phyloP scores from a whole-genome alignment of 2,888 invertebrate species.

The Smittia aterrima region DNA sequence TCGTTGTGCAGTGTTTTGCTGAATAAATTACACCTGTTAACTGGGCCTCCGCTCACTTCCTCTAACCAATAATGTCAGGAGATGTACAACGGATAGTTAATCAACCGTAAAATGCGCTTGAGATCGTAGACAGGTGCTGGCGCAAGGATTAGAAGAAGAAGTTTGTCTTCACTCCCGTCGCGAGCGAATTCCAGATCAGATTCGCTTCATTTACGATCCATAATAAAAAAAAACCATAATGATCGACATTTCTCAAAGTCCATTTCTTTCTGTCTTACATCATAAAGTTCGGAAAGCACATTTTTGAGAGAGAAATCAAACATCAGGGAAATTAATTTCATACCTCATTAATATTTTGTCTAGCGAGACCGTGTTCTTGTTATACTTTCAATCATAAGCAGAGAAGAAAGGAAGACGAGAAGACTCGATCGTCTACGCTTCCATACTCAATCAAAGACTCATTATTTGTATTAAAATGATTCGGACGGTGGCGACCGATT shows the following conservation, averaged over 20 bases:
- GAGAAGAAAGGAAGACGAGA: neutral
- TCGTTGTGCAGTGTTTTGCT: conserved; percentile 31
- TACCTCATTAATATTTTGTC: conserved; percentile 38
- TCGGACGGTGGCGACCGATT: neutral
- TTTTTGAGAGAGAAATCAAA: conserved; percentile 21
- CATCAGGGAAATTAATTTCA: conserved; percentile 38
- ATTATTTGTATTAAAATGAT: conserved; percentile 29
- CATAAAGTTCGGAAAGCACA: conserved; percentile 10
- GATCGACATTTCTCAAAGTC: neutral
- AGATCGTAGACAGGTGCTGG: neutral
- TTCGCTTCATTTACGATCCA: conserved; percentile 32
- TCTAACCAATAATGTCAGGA: conserved; percentile 17
- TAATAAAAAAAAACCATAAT: conserved; percentile 30
- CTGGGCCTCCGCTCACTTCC: neutral
- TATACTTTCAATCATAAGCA: conserved; percentile 2
- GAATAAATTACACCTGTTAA: conserved; percentile 39
- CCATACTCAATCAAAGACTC: conserved; percentile 33
- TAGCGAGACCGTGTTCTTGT: conserved; percentile 3
- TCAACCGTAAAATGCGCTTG: conserved; percentile 31
- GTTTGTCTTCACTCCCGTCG: neutral
- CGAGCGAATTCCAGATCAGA: neutral
- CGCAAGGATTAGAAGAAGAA: neutral
- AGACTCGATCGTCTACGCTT: conserved; percentile 11
- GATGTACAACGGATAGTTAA: conserved; percentile 15
- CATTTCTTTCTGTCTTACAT: neutral